These are phyloP conservation scores for Notoglanidium macrostoma DNA, from an alignment of 2,797 vertebrate species.

Conservation along the genomic window DNA sequence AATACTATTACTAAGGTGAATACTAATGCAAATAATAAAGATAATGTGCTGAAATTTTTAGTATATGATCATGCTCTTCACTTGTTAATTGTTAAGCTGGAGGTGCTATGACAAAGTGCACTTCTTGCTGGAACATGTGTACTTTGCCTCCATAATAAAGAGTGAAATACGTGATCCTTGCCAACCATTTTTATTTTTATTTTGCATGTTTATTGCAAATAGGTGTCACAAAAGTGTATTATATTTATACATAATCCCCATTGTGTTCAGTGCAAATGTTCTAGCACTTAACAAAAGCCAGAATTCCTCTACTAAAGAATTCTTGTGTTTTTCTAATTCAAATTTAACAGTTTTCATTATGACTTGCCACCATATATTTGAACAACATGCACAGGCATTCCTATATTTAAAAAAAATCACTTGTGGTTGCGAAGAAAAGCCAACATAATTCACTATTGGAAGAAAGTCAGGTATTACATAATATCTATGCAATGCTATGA, in stretches of 20 bases:
- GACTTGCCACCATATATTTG: background rate
- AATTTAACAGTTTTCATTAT: background rate
- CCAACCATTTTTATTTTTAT: background rate
- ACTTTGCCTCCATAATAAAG: slow-evolving; percentile 51
- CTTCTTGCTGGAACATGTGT: slow-evolving; percentile 7
- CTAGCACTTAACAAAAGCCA: background rate
- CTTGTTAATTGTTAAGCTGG: slow-evolving; percentile 52
- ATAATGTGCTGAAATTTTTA: slow-evolving; percentile 24
- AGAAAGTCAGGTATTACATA: background rate
- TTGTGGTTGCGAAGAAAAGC: background rate
- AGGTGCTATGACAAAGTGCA: slow-evolving; percentile 32
- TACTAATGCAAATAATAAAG: background rate
- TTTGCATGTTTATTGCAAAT: background rate
- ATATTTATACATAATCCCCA: background rate
- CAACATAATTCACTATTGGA: background rate
- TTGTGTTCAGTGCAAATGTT: background rate
- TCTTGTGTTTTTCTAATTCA: background rate
- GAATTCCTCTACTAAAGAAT: background rate
- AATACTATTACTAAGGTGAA: background rate
- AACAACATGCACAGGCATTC: background rate
- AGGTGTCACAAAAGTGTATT: background rate
- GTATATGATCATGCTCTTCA: slow-evolving; percentile 5
- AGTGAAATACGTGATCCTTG: background rate
- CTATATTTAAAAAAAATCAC: background rate
- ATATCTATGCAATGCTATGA: background rate